Percentiles rank a stretch among this genome's conserved stretches.
Evolutionary conservation across 2,113 vertebrate genomes (phyloP).

Genomic region (Rhombomys opimus): DNA sequence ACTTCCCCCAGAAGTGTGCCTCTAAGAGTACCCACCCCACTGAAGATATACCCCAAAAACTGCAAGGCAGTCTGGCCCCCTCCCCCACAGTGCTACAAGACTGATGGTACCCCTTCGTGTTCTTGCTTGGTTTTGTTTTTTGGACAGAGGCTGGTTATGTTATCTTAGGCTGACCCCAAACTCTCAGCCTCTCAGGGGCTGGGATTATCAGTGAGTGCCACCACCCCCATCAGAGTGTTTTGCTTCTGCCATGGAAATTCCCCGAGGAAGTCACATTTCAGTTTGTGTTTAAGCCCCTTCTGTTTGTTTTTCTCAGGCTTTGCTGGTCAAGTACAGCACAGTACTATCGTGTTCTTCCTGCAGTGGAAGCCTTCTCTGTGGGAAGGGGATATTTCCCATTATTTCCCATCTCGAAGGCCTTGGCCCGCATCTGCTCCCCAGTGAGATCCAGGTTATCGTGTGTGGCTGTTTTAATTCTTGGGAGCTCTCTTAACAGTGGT

Average conservation of each 20-base stretch:
- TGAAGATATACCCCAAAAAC: background rate
- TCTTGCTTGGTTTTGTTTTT: background rate
- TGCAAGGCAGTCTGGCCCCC: background rate
- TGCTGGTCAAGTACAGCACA: conserved; percentile 42
- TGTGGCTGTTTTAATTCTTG: conserved; percentile 46
- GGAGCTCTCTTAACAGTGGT: conserved; percentile 6
- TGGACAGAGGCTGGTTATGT: background rate
- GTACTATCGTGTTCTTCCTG: conserved; percentile 51
- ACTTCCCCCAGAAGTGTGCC: background rate
- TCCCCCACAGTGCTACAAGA: background rate
- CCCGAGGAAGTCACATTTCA: conserved; percentile 10
- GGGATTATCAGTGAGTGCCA: background rate
- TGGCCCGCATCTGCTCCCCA: conserved; percentile 8
- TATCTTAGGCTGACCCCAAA: background rate
- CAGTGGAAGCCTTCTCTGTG: background rate
- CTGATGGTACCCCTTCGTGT: background rate
- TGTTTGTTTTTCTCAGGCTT: conserved; percentile 19
- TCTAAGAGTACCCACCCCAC: background rate
- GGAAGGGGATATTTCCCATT: accelerated
- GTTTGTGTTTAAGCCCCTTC: background rate
- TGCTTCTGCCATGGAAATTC: conserved; percentile 30
- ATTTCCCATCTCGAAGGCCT: conserved; percentile 11
- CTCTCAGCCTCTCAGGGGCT: background rate
- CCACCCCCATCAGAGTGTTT: background rate
- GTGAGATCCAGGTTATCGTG: background rate